phyloP scores from a whole-genome alignment of 2,797 vertebrate genomes.

The Gallinago nigripennis region DNA sequence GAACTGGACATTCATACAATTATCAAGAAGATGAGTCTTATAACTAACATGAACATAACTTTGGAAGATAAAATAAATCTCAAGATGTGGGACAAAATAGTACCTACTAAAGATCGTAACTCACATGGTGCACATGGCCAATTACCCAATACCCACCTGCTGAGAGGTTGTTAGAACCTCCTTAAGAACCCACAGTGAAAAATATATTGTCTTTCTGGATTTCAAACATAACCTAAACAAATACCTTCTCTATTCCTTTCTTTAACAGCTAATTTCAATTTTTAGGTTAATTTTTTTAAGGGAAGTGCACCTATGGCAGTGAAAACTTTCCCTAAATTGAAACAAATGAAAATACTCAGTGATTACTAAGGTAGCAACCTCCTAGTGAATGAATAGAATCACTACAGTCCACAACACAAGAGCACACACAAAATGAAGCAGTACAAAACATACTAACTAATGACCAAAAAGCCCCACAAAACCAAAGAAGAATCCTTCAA shows the following conservation, averaged over 20 bases:
- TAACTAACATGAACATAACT: background rate
- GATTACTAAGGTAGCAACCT: background rate
- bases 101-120: background rate
- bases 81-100: background rate
- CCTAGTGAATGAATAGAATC: background rate
- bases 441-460: background rate
- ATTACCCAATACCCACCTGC: background rate
- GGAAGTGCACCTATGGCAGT: background rate
- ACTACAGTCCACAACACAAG: background rate
- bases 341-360: background rate
- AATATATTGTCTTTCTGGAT: background rate
- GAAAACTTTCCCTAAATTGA: background rate
- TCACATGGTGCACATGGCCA: accelerated
- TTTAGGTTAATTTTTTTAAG: background rate
- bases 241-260: background rate
- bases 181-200: background rate
- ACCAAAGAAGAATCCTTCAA: background rate
- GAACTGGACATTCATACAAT: background rate
- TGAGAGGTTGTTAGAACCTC: background rate
- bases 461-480: background rate
- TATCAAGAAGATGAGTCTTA: background rate
- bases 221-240: background rate
- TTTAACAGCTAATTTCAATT: background rate
- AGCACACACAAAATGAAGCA: background rate
- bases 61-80: background rate